These are phyloP conservation scores for Ligdia adustata DNA, from an alignment of 2,888 invertebrate genomes.

Conservation along the genomic window DNA sequence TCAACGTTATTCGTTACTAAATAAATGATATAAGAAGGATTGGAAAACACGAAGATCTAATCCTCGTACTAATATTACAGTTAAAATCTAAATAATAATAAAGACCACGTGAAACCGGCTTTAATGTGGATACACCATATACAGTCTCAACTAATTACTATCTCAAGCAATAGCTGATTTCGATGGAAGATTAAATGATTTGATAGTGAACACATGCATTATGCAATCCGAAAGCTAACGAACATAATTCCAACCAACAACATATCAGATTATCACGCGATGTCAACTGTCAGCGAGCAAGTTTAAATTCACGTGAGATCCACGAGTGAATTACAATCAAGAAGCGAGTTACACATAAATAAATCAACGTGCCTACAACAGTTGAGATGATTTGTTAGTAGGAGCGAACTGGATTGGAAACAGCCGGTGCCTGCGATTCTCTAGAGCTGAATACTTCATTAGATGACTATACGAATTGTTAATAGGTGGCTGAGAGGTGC, in stretches of 20 bases:
- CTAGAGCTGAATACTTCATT: slow-evolving; percentile 72
- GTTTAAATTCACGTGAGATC: slow-evolving; percentile 3
- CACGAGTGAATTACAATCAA: slow-evolving; percentile 1
- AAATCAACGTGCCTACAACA: slow-evolving; percentile 58
- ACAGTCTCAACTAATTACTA: too few relatives aligned
- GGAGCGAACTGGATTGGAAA: slow-evolving; percentile 53
- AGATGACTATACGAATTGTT: slow-evolving; percentile 71
- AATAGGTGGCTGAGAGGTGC: slow-evolving; percentile 58
- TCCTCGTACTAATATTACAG: too few relatives aligned
- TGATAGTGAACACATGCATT: not conserved
- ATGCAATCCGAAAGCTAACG: slow-evolving; percentile 2
- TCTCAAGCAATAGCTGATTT: too few relatives aligned
- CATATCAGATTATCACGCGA: slow-evolving; percentile 3
- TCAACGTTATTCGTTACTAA: too few relatives aligned
- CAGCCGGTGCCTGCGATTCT: slow-evolving; percentile 18
- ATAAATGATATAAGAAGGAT: too few relatives aligned
- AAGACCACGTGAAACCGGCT: too few relatives aligned
- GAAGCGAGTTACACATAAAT: slow-evolving; percentile 50
- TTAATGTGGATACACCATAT: too few relatives aligned
- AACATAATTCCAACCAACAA: not conserved
- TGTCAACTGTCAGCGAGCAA: slow-evolving; percentile 1
- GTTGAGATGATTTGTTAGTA: slow-evolving; percentile 62
- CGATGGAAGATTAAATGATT: too few relatives aligned
- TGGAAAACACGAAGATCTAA: too few relatives aligned
- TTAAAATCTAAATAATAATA: too few relatives aligned